phyloP scores from a whole-genome alignment of 2,113 vertebrate genomes.

The Mesoclemmys tuberculata region DNA sequence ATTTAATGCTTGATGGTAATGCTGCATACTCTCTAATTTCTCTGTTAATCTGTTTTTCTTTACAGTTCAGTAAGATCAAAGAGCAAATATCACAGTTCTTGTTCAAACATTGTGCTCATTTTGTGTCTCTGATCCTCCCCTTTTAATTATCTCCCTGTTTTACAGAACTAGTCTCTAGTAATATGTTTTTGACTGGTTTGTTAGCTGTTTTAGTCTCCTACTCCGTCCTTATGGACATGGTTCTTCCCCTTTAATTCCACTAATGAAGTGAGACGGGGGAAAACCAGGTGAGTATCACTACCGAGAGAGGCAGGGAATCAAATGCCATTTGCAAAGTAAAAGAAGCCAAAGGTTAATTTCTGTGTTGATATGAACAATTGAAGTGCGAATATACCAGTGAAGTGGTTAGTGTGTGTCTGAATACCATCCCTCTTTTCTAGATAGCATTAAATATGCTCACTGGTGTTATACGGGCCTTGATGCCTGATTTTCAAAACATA shows the following conservation, averaged over 20 bases:
- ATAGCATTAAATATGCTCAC: not conserved
- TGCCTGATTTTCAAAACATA: not conserved
- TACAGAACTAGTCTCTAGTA: not conserved
- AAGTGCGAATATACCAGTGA: not conserved
- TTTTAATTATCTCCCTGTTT: constrained; percentile 45
- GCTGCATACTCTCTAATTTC: not conserved
- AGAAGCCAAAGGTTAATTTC: not conserved
- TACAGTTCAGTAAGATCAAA: constrained; percentile 47
- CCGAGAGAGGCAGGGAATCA: not conserved
- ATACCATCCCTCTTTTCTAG: not conserved
- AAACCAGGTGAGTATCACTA: not conserved
- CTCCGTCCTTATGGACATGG: not conserved
- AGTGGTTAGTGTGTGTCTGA: not conserved
- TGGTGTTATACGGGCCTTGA: not conserved
- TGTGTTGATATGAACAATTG: not conserved
- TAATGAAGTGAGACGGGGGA: constrained; percentile 1
- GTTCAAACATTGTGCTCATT: not conserved
- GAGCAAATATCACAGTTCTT: constrained; percentile 27
- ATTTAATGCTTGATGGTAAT: not conserved
- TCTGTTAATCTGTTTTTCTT: constrained; percentile 53
- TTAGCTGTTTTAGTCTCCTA: not conserved
- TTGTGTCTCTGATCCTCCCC: not conserved
- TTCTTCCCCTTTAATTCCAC: constrained; percentile 16
- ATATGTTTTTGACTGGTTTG: not conserved
- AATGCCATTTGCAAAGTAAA: not conserved